Evolutionary conservation across 2,797 vertebrate species (phyloP), one percentile per base, ranked within the genome.

Genomic region (Gobionotothen gibberifrons): DNA sequence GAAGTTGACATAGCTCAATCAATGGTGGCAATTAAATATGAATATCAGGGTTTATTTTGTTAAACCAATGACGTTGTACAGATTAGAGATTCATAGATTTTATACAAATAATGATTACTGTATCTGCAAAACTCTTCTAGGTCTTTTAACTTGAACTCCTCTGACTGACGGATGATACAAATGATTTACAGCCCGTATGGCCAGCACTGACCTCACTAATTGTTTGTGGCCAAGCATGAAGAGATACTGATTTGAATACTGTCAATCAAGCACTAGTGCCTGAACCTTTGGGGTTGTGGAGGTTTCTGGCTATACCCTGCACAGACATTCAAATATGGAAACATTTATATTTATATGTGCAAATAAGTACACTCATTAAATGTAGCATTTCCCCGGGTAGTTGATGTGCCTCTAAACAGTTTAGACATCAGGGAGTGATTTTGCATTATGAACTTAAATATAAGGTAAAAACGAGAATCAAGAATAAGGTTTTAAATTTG

Each of bases 311-410:
- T 68, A 39, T 3, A 65, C 40, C 17, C 17, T 55, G 26, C 48
- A 0, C 61, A 47, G 48, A n/a, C 63, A 61, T 66, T 76, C 29
- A 57, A 12, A 21, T 32, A 26, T 40, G 11, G 14, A 66, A 42
- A 81, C 79, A 84, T 85, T 87, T 83, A 56, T 59, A 29, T 85
- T 87, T 83, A 56, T 59, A 29, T 15, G 13, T 74, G 72, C 70
- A 75, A 79, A 82, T 78, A 39, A 82, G 48, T 3, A 36, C 15
- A 39, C 3, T 43, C 7, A 15, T 52, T 66, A 4, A n/a, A 48
- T 47, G 4, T 26, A 36, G 43, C 29, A 12, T 26, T 13, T 64
- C 29, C 10, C 2, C 47, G 2, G 40, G 42, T 46, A 1, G 3
- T 53, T 14, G 8, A 64, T 44, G 29, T 40, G 0, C 5, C 44